Evolutionary conservation across 2,797 vertebrate genomes (phyloP), one percentile per base, ranked within the genome.

Genomic region (Lophura swinhoii): DNA sequence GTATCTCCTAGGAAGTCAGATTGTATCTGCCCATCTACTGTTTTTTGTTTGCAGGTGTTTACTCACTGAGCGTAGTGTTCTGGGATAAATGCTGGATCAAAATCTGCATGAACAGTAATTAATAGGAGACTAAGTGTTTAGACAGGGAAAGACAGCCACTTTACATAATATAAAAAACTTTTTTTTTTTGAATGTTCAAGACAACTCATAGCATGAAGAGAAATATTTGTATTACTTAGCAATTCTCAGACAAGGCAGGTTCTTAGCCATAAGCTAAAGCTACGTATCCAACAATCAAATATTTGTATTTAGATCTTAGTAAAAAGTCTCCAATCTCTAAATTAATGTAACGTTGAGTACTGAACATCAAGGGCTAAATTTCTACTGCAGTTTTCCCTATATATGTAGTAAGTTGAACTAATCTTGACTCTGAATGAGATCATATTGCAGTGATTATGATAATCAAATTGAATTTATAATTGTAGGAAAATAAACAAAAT

Each of bases 1-100:
- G 10, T 39, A 4, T 62, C 39, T 84, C 43, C 35, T 22, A 46
- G 37, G 35, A 80, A 87, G 37, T 28, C n/a, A 43, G 31, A 37
- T 37, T 46, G 13, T 9, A n/a, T 26, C 37, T 44, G 24, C 44
- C 8, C 15, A 26, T 6, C 0, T 20, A 35, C 7, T 0, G 1
- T 16, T 12, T 44, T 70, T 60, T 39, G 7, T 64, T 70, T 60
- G 14, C 35, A 62, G 37, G 41, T 29, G 18, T 71, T 66, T 67
- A 21, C 53, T 46, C n/a, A 29, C 37, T 0, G 2, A 53, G 20
- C 14, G 29, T 35, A 43, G 48, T 58, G 43, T 37, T 63, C 44
- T 41, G 43, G 33, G 62, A 48, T 20, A 48, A 73, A 59, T 0
- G 1, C 22, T 22, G 15, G 49, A 53, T 22, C 8, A 18, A 58